Evolutionary conservation across 2,113 vertebrate genomes (phyloP), one percentile per base, ranked within the genome.

Genomic region (Petromus typicus): DNA sequence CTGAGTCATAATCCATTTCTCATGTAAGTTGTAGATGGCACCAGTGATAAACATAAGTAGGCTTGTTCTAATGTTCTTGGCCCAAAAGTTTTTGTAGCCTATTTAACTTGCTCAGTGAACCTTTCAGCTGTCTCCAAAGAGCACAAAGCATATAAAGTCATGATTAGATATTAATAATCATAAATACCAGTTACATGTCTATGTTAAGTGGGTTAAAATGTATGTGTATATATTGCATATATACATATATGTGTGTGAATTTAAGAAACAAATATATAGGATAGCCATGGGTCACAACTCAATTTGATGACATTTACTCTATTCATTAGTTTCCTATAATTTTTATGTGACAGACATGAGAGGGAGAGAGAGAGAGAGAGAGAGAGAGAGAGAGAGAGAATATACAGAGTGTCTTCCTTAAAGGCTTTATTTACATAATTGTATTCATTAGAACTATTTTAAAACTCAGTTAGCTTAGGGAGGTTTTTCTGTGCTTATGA

Each of bases 361-460:
- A 30, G 45, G 54, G 23, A 75, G 30, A 37, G 25, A 34, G 84
- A 40, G 22, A 56, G 48, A 30, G 45, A 56, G 23, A 75, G 30
- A 37, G 25, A 34, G 84, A 40, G 66, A 56, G 48, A 30, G 45
- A 56, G 23, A 75, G 30, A 37, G 25, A 34, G 84, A 40, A n/a
- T n/a, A n/a, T n/a, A n/a, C n/a, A n/a, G 22, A 37, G 22, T 25
- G n/a, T 43, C 63, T 12, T 66, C 37, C 12, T 13, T 34, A 32
- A 71, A 43, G 54, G 6, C 25, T 88, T 95, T 90, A 81, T 56
- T 97, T 23, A n/a, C 91, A 85, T 64, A 96, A 81, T 45, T 96
- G 95, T 85, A 90, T 88, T 96, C 40, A 93, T 93, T 94, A 96
- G 25, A 93, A 94, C 56, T 86, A 94, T 78, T 90, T 86, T 96